Conservation (phyloP, 2,888 invertebrate genomes). For the Caenorhabditis japonica region DNA sequence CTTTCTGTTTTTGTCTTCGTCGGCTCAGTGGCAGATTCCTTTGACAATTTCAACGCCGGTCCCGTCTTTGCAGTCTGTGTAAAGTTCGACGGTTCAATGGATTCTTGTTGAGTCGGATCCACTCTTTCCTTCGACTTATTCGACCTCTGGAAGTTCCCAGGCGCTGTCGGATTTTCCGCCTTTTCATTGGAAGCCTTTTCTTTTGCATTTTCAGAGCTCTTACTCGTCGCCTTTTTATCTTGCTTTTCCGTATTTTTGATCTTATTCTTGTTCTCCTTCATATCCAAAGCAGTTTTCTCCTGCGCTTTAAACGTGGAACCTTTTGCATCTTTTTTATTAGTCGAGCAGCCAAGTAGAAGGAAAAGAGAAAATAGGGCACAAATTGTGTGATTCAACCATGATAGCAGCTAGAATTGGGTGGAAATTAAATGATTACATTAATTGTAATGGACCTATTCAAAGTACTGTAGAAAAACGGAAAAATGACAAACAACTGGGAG, state of each 20-base stretch:
- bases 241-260: background rate
- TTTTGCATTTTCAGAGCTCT: background rate
- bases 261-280: background rate
- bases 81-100: no score
- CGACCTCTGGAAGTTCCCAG: background rate
- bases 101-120: no score
- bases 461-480: no score
- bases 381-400: slow-evolving; percentile 7
- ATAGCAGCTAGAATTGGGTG: slow-evolving; percentile 25
- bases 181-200: background rate
- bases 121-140: no score
- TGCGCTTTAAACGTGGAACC: no score
- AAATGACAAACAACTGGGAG: no score
- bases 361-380: background rate
- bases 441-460: no score
- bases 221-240: background rate
- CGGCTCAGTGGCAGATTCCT: background rate
- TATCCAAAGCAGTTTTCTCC: slow-evolving; percentile 4
- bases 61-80: no score
- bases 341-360: slow-evolving; percentile 5
- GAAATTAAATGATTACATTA: no score
- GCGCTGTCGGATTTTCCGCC: background rate
- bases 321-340: slow-evolving; percentile 15
- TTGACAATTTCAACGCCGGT: no score
- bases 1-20: no score